Evolutionary conservation across 2,888 invertebrate species (phyloP), one percentile per base, ranked within the genome.

Genomic region (Netelia fuscicornis): DNA sequence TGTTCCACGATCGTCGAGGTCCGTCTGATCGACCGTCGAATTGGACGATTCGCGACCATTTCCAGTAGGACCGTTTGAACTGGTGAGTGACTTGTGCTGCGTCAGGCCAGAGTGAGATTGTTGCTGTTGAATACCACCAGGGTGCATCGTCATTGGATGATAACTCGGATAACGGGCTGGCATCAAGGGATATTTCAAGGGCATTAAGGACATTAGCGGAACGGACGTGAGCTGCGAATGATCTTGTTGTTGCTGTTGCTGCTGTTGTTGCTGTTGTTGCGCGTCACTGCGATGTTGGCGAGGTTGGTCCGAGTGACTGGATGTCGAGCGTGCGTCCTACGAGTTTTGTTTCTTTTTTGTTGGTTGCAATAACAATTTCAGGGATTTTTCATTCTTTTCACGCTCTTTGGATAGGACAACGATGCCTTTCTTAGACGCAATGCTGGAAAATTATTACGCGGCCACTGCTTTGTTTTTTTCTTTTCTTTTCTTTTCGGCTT

Each of bases 241-340:
- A 48, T 37, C 62, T 30, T 62, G 81, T 10, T 71, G 80, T 64
- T 48, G 80, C 48, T 70, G 79, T 60, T 62, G 80, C 1, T 37
- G 37, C 6, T 37, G 37, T 6, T 37, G 37, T 37, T 37, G 78
- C 54, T 72, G 90, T 85, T 87, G 79, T 86, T 91, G 91, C 85
- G 89, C 80, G 83, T 91, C 91, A 84, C 89, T 89, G 81, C 92
- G 92, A 58, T 82, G 84, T 9, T 83, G 74, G 10, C 78, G 67
- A 2, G 5, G 71, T 84, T 92, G 92, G 87, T 92, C 93, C 90
- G 92, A 93, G 85, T 92, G 92, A 89, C 91, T 93, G 81, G 92
- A 91, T 80, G 93, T 90, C 70, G 93, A 91, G 88, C 90, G 92
- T 87, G 91, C 89, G 82, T 93, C 93, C 93, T 93, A 88, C 87